Evolutionary conservation across 2,113 vertebrate genomes (phyloP).

Genomic region (Oreotrochilus melanogaster): DNA sequence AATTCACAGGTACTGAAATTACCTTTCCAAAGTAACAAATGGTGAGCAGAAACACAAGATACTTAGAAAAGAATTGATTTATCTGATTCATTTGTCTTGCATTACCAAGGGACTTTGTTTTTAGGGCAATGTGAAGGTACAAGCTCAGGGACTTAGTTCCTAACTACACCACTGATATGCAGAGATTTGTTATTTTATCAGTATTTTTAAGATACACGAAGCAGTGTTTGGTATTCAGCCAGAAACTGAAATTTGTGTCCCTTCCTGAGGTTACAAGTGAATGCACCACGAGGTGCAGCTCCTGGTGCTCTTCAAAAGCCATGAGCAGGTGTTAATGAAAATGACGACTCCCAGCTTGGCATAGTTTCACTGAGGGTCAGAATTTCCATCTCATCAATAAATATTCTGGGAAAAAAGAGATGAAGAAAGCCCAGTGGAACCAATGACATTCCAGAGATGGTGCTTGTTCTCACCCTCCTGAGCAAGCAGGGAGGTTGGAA

Average conservation of each 20-base stretch:
- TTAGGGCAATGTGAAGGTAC: not conserved
- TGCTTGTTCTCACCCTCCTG: slow-evolving; percentile 34
- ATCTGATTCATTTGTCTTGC: not conserved
- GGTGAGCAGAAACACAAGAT: not conserved
- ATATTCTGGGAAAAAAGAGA: slow-evolving; percentile 54
- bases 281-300: slow-evolving; percentile 41
- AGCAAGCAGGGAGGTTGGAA: not conserved
- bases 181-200: not conserved
- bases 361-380: slow-evolving; percentile 44
- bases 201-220: slow-evolving; percentile 5
- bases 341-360: slow-evolving; percentile 35
- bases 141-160: not conserved
- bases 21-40: not conserved
- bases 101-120: not conserved
- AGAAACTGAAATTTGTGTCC: slow-evolving; percentile 42
- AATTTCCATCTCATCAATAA: slow-evolving; percentile 56
- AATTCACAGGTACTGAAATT: slow-evolving; percentile 7
- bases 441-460: slow-evolving; percentile 12
- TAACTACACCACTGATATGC: not conserved
- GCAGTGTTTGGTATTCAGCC: slow-evolving; percentile 43
- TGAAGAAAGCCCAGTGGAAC: slow-evolving; percentile 50
- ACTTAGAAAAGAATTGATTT: slow-evolving; percentile 22
- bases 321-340: slow-evolving; percentile 20
- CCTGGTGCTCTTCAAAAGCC: slow-evolving; percentile 42
- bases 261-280: slow-evolving; percentile 62